These are phyloP conservation scores for Hoplostethus mediterraneus DNA, from an alignment of 2,797 vertebrate species.

Conservation along the genomic window DNA sequence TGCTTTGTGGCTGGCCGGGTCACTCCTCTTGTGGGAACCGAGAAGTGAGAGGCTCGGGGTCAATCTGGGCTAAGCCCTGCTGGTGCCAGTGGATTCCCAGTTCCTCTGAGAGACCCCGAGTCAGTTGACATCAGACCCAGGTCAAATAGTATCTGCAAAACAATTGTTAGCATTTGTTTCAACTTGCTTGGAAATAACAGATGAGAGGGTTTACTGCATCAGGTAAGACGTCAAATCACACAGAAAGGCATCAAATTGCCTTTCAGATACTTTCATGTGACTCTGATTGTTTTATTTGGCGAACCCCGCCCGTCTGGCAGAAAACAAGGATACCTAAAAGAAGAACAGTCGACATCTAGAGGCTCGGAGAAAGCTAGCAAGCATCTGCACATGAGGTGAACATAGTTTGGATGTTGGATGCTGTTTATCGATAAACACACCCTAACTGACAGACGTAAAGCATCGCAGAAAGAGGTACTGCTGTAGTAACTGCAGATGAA, in stretches of 20 bases:
- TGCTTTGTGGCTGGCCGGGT: conserved; percentile 68
- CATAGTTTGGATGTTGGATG: neutral
- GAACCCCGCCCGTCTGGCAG: no score
- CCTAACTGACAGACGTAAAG: neutral
- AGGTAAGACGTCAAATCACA: conserved; percentile 10
- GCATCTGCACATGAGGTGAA: neutral
- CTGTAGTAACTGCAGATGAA: no score
- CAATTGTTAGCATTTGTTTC: conserved; percentile 16
- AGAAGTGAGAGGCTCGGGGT: conserved; percentile 71
- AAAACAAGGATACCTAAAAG: neutral
- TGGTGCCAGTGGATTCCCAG: conserved; percentile 74
- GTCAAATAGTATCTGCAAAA: conserved; percentile 38
- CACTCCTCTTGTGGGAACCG: conserved; percentile 77
- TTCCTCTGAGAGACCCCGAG: conserved; percentile 40
- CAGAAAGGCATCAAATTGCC: neutral
- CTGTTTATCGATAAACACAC: neutral
- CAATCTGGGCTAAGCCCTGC: conserved; percentile 70
- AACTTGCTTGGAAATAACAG: neutral
- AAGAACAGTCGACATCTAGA: neutral
- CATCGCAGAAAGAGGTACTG: no score
- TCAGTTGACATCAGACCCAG: conserved; percentile 42
- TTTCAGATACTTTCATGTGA: neutral
- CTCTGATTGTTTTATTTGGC: no score
- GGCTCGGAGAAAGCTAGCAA: neutral
- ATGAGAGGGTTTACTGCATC: neutral